Percentiles rank a stretch among this genome's conserved stretches.
Evolutionary conservation across 2,797 vertebrate genomes (phyloP).

Genomic region (Heteromormyrus szaboi): DNA sequence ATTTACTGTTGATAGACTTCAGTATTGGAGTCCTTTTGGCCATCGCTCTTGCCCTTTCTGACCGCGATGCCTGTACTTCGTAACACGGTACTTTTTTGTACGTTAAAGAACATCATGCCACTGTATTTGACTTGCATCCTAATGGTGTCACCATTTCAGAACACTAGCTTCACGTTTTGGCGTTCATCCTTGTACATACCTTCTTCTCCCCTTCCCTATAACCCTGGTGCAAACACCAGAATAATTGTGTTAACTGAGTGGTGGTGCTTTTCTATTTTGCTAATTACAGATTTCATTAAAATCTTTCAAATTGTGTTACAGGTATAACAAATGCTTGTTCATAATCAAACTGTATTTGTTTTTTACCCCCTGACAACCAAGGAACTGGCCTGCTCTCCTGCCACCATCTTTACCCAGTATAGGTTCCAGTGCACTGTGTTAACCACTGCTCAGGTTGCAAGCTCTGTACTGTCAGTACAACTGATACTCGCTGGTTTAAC

Average conservation of each 20-base stretch:
- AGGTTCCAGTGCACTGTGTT: neutral
- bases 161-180: neutral
- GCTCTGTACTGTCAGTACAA: neutral
- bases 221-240: conserved; percentile 57
- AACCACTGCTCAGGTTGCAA: neutral
- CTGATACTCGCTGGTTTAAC: neutral
- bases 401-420: neutral
- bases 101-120: conserved; percentile 54
- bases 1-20: conserved; percentile 26
- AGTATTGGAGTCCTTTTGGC: conserved; percentile 43
- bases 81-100: conserved; percentile 50
- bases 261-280: conserved; percentile 28
- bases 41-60: conserved; percentile 54
- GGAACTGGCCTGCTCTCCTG: neutral
- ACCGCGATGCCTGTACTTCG: conserved; percentile 62
- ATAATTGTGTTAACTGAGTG: conserved; percentile 64
- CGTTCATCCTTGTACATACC: conserved; percentile 60
- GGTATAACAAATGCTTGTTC: neutral
- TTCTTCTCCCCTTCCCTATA: conserved; percentile 43
- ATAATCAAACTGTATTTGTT: neutral
- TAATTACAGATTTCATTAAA: neutral
- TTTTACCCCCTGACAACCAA: neutral
- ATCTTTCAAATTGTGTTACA: neutral
- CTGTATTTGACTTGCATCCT: conserved; percentile 52
- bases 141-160: conserved; percentile 51